Evolutionary conservation across 2,797 vertebrate genomes (phyloP).

Genomic region (Ctenopoma kingsleyae): DNA sequence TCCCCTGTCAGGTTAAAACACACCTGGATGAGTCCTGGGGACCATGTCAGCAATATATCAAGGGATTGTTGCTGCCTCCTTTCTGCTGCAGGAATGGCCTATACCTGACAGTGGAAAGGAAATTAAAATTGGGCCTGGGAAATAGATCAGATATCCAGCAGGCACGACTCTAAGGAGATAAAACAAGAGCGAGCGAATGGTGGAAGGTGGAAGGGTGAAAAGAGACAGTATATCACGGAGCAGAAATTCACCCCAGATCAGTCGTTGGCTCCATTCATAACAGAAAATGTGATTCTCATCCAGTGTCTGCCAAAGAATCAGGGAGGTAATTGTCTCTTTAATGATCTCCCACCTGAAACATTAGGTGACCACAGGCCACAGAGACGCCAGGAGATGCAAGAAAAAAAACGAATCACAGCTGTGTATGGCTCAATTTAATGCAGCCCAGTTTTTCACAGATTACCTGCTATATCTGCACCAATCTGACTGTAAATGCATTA

Average conservation of each 20-base stretch:
- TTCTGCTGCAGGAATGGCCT: neutral
- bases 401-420: slow-evolving; percentile 6
- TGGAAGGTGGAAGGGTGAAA: neutral
- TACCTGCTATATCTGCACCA: neutral
- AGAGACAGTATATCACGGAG: slow-evolving; percentile 4
- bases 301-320: slow-evolving; percentile 20
- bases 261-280: slow-evolving; percentile 18
- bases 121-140: slow-evolving; percentile 48
- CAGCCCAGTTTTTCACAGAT: neutral
- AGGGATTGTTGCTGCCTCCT: neutral
- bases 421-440: neutral
- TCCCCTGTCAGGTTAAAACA: slow-evolving; percentile 7
- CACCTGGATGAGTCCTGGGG: neutral
- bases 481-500: no score
- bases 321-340: slow-evolving; percentile 33
- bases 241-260: slow-evolving; percentile 28
- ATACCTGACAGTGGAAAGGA: slow-evolving; percentile 47
- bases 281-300: slow-evolving; percentile 34
- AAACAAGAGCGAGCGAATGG: slow-evolving; percentile 2
- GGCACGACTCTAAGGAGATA: slow-evolving; percentile 25
- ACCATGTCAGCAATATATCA: neutral
- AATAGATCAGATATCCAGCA: slow-evolving; percentile 28
- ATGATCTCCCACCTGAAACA: slow-evolving; percentile 28
- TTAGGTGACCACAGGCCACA: slow-evolving; percentile 22
- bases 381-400: slow-evolving; percentile 4